Percentiles rank a stretch among this genome's conserved stretches.
phyloP scores from a whole-genome alignment of 2,113 vertebrate genomes.

The Microcebus griseorufus region DNA sequence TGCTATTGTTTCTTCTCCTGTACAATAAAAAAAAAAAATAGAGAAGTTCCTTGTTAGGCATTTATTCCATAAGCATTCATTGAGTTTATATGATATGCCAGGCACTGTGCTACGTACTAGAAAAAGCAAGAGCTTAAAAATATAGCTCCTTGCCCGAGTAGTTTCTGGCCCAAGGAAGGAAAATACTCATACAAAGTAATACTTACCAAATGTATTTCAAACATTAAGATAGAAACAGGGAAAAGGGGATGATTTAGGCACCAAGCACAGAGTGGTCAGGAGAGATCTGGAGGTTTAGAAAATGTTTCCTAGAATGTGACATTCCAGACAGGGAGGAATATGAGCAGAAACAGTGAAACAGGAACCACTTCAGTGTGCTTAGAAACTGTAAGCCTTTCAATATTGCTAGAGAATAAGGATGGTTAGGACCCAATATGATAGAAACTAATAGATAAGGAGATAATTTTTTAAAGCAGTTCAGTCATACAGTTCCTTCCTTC shows the following conservation, averaged over 20 bases:
- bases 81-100: not conserved
- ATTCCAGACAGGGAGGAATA: not conserved
- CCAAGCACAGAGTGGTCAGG: not conserved
- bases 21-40: not conserved
- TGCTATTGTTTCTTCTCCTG: not conserved
- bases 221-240: not conserved
- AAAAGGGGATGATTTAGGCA: not conserved
- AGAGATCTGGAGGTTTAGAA: not conserved
- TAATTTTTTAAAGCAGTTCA: not conserved
- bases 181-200: not conserved
- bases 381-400: not conserved
- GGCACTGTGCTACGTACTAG: not conserved
- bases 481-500: not conserved
- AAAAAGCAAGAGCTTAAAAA: not conserved
- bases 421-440: not conserved
- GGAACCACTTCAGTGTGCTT: not conserved
- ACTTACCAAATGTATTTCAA: not conserved
- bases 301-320: not conserved
- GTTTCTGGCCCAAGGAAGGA: not conserved
- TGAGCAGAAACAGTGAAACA: not conserved
- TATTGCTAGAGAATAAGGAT: not conserved
- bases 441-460: not conserved
- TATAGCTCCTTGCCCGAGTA: not conserved
- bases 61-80: not conserved
- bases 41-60: not conserved